phyloP scores from a whole-genome alignment of 2,888 invertebrate genomes.

The Encarsia formosa region DNA sequence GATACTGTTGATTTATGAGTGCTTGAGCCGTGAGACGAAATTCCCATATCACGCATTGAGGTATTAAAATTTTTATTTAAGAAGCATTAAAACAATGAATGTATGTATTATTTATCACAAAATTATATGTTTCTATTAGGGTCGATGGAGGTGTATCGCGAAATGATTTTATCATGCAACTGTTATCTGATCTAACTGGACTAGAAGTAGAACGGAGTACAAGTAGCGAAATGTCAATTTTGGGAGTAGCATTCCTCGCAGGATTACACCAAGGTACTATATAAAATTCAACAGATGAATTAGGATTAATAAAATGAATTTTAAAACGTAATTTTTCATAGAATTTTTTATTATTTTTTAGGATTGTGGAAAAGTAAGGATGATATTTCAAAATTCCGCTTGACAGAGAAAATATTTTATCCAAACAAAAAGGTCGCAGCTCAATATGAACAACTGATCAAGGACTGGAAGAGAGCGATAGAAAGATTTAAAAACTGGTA shows the following conservation, averaged over 20 bases:
- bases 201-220: slow-evolving; percentile 70
- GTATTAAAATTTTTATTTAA: slow-evolving; percentile 47
- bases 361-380: slow-evolving; percentile 71
- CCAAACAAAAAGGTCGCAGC: slow-evolving; percentile 48
- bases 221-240: slow-evolving; percentile 75
- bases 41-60: slow-evolving; percentile 59
- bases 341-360: slow-evolving; percentile 35
- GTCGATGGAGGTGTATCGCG: slow-evolving; percentile 95
- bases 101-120: not conserved
- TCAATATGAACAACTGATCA: slow-evolving; percentile 42
- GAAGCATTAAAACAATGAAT: not conserved
- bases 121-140: slow-evolving; percentile 51
- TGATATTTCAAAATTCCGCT: slow-evolving; percentile 60
- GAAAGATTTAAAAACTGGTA: slow-evolving; percentile 60
- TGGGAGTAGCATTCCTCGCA: slow-evolving; percentile 83
- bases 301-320: not conserved
- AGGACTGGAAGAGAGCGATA: slow-evolving; percentile 58
- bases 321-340: not conserved
- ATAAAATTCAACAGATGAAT: not conserved
- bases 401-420: slow-evolving; percentile 61
- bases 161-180: slow-evolving; percentile 87
- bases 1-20: slow-evolving; percentile 71
- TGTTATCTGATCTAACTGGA: slow-evolving; percentile 78
- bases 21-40: slow-evolving; percentile 67
- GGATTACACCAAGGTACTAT: slow-evolving; percentile 69